These are phyloP conservation scores for Madoqua kirkii DNA, from an alignment of 2,113 vertebrate genomes.

Conservation along the genomic window DNA sequence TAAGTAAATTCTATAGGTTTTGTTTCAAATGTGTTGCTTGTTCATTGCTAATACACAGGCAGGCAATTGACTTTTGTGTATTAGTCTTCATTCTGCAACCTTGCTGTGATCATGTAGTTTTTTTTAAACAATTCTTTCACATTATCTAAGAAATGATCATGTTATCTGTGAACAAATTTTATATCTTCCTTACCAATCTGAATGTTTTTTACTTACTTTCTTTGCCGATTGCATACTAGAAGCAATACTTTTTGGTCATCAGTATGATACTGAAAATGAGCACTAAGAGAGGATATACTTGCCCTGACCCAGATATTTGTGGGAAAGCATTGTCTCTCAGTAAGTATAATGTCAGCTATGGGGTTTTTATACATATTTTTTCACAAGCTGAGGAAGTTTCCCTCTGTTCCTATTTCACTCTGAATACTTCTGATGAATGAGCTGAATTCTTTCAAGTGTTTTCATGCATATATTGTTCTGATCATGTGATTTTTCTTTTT, in stretches of 20 bases:
- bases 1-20: neutral
- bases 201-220: neutral
- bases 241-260: neutral
- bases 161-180: neutral
- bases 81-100: neutral
- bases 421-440: neutral
- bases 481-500: neutral
- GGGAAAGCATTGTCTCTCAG: neutral
- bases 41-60: neutral
- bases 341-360: neutral
- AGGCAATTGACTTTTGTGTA: neutral
- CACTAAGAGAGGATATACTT: neutral
- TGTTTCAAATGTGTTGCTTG: neutral
- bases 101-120: neutral
- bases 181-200: neutral
- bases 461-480: neutral
- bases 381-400: neutral
- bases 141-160: neutral
- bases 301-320: neutral
- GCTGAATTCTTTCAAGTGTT: neutral
- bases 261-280: neutral
- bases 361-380: neutral
- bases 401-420: neutral
- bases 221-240: neutral
- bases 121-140: neutral